Evolutionary conservation across 2,797 vertebrate genomes (phyloP).

Genomic region (Cyclura pinguis): DNA sequence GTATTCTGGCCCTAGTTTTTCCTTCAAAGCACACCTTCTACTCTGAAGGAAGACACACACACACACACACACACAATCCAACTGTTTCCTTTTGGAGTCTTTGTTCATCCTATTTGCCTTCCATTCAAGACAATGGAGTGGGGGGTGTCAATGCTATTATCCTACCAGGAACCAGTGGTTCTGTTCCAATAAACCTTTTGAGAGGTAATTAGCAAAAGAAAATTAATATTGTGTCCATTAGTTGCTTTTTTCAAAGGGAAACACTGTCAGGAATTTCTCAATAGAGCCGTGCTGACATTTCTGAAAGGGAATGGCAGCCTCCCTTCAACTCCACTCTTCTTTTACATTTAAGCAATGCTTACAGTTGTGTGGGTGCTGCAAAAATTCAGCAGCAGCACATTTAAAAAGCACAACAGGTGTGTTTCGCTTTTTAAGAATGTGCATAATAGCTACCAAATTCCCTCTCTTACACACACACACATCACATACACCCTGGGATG

Average conservation of each 20-base stretch:
- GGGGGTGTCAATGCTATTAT: not conserved
- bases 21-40: not conserved
- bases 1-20: too few species aligned
- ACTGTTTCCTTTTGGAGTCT: not conserved
- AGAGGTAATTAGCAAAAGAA: constrained; percentile 16
- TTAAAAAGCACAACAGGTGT: not conserved
- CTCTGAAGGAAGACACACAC: not conserved
- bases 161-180: not conserved
- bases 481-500: too few species aligned
- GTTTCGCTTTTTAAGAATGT: constrained; percentile 19
- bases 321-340: not conserved
- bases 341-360: not conserved
- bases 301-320: not conserved
- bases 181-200: not conserved
- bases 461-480: too few species aligned
- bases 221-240: not conserved
- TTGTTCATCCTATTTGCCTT: not conserved
- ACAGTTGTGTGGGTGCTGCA: not conserved
- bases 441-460: not conserved
- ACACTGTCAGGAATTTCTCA: not conserved
- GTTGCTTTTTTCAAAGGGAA: not conserved
- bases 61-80: too few species aligned
- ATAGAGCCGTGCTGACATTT: not conserved
- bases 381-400: constrained; percentile 26
- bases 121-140: not conserved